Evolutionary conservation across 2,113 vertebrate species (phyloP).

Genomic region (Barnardius zonarius): DNA sequence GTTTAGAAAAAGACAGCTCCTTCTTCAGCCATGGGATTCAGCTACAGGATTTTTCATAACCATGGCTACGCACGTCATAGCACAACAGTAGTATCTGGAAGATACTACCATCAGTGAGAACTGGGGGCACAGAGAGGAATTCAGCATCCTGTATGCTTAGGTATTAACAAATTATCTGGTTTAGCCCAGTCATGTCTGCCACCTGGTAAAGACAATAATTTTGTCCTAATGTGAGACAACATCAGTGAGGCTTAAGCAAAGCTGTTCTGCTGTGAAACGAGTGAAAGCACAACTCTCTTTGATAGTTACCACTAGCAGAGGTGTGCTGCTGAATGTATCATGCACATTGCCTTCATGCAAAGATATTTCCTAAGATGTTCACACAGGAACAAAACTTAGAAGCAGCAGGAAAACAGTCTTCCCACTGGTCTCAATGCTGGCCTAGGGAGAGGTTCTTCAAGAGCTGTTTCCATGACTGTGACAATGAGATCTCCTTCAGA

Average conservation of each 20-base stretch:
- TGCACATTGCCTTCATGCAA: fast-evolving
- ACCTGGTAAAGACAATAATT: background rate
- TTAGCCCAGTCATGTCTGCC: background rate
- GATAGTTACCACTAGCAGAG: background rate
- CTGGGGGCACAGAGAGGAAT: background rate
- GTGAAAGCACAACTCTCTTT: background rate
- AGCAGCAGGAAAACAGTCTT: background rate
- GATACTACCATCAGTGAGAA: background rate
- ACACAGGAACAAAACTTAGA: background rate
- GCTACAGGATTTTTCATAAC: background rate
- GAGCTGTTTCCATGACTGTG: background rate
- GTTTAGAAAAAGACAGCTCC: background rate
- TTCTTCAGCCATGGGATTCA: background rate
- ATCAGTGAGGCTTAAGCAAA: background rate
- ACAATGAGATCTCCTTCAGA: background rate
- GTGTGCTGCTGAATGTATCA: background rate
- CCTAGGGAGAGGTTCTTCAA: background rate
- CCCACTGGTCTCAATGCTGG: background rate
- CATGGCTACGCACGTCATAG: background rate
- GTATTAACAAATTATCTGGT: background rate
- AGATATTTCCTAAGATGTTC: background rate
- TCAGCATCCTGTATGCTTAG: background rate
- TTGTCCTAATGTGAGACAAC: background rate
- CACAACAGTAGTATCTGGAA: background rate
- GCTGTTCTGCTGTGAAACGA: background rate